phyloP scores from a whole-genome alignment of 2,888 invertebrate species.

The Drosophila sordidapex region DNA sequence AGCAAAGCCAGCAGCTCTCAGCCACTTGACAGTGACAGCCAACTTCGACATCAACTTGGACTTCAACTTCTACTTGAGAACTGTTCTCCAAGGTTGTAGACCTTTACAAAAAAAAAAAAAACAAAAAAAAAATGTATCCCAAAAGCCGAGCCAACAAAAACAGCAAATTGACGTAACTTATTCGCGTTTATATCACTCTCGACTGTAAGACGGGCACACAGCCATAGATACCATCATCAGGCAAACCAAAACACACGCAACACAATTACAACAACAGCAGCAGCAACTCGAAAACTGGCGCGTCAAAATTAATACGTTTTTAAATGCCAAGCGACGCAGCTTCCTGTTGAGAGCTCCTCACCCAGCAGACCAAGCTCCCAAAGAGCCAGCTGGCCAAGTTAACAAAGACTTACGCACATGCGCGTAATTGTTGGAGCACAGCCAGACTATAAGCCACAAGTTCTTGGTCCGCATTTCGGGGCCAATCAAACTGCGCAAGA shows the following conservation, averaged over 20 bases:
- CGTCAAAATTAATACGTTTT: constrained; percentile 81
- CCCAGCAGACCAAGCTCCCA: constrained; percentile 11
- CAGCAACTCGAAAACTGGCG: constrained; percentile 51
- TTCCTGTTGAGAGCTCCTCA: constrained; percentile 65
- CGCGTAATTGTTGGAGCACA: constrained; percentile 71
- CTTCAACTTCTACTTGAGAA: constrained; percentile 14
- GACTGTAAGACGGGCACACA: constrained; percentile 40
- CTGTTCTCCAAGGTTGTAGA: constrained; percentile 69
- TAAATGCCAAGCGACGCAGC: constrained; percentile 79
- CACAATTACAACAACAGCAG: constrained; percentile 21
- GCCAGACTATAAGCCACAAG: constrained; percentile 40
- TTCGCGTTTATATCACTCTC: constrained; percentile 77
- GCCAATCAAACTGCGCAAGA: constrained; percentile 50
- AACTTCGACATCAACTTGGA: constrained; percentile 6
- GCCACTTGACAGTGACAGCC: constrained; percentile 26
- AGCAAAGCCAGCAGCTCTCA: constrained; percentile 44
- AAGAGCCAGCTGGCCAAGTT: constrained; percentile 45
- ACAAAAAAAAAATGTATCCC: constrained; percentile 24
- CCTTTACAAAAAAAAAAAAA: constrained; percentile 42
- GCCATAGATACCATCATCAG: constrained; percentile 77
- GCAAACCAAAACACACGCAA: constrained; percentile 48
- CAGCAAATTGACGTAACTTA: constrained; percentile 77
- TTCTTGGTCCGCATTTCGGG: constrained; percentile 38
- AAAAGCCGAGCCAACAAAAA: constrained; percentile 39
- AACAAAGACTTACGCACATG: constrained; percentile 74